Conservation (phyloP, 2,888 invertebrate species). For the Nomada ferruginata region DNA sequence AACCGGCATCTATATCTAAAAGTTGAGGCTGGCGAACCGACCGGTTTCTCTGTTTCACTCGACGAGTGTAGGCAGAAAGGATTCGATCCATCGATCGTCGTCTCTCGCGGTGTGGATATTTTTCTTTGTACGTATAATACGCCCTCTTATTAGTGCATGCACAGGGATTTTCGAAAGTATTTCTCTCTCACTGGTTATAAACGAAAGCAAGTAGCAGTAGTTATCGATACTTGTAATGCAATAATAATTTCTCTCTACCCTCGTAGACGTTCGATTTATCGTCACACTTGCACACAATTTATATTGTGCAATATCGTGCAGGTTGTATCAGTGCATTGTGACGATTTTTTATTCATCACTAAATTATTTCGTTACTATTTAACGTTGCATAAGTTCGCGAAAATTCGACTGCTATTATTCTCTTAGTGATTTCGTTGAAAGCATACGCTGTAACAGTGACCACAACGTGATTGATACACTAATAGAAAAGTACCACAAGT, state of each 20-base stretch:
- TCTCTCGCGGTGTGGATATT: constrained; percentile 9
- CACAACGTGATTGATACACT: no score
- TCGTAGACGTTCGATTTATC: not conserved
- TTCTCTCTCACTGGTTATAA: not conserved
- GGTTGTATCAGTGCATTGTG: no score
- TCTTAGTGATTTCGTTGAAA: not conserved
- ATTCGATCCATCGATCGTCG: constrained; percentile 54
- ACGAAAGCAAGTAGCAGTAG: constrained; percentile 53
- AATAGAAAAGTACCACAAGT: no score
- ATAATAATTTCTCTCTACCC: constrained; percentile 41
- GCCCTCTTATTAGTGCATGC: no score
- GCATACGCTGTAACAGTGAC: no score
- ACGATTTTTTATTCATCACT: no score
- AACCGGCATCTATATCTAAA: constrained; percentile 42
- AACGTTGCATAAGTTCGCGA: no score
- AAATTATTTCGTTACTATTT: no score
- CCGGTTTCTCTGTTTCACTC: constrained; percentile 63
- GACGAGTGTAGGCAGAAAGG: constrained; percentile 52
- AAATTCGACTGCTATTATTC: no score
- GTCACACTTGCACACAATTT: not conserved
- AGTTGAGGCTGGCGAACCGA: constrained; percentile 33
- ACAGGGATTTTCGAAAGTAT: constrained; percentile 61
- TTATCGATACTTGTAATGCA: constrained; percentile 42
- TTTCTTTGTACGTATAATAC: constrained; percentile 9
- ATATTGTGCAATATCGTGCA: not conserved